Percentiles rank a stretch among this genome's conserved stretches.
Conservation (phyloP, 1,140 invertebrate species). For the Carposina sasakii region DNA sequence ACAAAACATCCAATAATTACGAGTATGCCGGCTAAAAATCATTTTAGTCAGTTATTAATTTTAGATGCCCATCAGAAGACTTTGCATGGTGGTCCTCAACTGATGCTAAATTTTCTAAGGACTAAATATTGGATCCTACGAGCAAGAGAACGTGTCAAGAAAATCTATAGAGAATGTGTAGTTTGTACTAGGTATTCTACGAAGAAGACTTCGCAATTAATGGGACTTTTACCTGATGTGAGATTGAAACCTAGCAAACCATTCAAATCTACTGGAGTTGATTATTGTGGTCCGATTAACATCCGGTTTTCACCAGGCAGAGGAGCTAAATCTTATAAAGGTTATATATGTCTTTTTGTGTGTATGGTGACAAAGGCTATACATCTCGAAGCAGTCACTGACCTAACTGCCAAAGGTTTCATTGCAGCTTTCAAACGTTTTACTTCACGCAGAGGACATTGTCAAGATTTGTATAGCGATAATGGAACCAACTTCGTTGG, state of each 20-base stretch:
- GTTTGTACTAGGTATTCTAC: constrained; percentile 17
- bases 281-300: constrained; percentile 36
- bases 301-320: constrained; percentile 9
- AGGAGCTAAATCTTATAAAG: constrained; percentile 9
- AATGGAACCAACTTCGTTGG: constrained; percentile 10
- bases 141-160: constrained; percentile 15
- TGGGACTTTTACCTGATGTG: constrained; percentile 28
- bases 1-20: constrained; percentile 9
- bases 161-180: constrained; percentile 26
- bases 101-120: constrained; percentile 24
- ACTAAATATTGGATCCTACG: constrained; percentile 33
- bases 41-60: constrained; percentile 17
- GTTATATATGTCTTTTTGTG: constrained; percentile 14
- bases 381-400: constrained; percentile 22
- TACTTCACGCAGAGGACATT: constrained; percentile 27
- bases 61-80: constrained; percentile 23
- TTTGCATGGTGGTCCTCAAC: constrained; percentile 30
- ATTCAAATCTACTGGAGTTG: constrained; percentile 32
- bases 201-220: constrained; percentile 17
- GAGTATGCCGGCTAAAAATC: constrained; percentile 11
- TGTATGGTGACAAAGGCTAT: constrained; percentile 15
- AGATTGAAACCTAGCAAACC: constrained; percentile 25
- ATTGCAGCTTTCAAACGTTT: constrained; percentile 39
- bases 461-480: constrained; percentile 31
- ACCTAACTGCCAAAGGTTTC: constrained; percentile 31